These are phyloP conservation scores for Colistium nudipinnis DNA, from an alignment of 2,113 vertebrate species.

Conservation along the genomic window DNA sequence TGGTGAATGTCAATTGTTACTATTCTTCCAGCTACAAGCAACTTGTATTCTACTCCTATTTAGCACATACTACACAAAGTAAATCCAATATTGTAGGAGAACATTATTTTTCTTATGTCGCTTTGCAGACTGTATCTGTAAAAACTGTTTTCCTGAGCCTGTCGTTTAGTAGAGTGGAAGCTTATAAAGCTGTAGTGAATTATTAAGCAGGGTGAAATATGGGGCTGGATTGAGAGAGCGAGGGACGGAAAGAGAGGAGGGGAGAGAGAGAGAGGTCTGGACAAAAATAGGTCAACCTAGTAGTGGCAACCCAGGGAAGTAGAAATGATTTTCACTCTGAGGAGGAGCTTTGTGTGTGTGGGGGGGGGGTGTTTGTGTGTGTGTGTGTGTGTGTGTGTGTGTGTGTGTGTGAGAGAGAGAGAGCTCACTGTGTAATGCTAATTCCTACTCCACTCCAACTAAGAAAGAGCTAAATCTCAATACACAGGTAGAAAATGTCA, in stretches of 20 bases:
- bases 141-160: conserved; percentile 51
- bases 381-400: conserved; percentile 39
- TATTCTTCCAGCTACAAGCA: background rate
- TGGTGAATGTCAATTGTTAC: conserved; percentile 18
- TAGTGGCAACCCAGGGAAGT: conserved; percentile 77
- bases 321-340: conserved; percentile 77
- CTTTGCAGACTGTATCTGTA: conserved; percentile 28
- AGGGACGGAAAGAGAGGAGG: conserved; percentile 41
- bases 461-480: conserved; percentile 57
- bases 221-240: conserved; percentile 61
- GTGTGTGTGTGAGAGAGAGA: conserved; percentile 44
- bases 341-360: conserved; percentile 60
- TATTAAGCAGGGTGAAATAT: conserved; percentile 82
- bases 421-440: conserved; percentile 55
- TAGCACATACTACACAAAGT: background rate
- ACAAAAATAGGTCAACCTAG: conserved; percentile 84
- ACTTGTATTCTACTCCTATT: background rate
- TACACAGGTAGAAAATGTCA: conserved; percentile 17
- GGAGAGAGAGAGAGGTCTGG: conserved; percentile 64
- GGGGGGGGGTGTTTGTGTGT: conserved; percentile 46
- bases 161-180: conserved; percentile 65
- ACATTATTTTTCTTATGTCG: conserved; percentile 29
- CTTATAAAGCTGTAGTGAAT: conserved; percentile 77
- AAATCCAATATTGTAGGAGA: conserved; percentile 1
- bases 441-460: conserved; percentile 60